phyloP scores from a whole-genome alignment of 2,888 invertebrate species.

The Aleiodes alternator region DNA sequence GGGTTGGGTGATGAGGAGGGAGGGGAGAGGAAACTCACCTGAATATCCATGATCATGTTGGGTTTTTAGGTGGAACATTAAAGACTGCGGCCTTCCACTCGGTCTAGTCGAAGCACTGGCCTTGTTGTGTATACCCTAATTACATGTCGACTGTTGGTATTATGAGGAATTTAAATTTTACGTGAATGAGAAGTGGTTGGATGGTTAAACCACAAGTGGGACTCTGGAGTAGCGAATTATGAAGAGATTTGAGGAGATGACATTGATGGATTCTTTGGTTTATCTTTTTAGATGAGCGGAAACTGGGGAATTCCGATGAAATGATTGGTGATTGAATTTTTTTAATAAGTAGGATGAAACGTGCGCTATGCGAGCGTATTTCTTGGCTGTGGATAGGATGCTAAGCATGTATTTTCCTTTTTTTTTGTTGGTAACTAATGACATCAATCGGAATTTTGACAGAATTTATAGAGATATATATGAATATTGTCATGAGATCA shows the following conservation, averaged over 20 bases:
- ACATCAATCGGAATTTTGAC: too few relatives aligned
- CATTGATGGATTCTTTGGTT: background rate
- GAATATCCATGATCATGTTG: background rate
- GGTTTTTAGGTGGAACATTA: too few relatives aligned
- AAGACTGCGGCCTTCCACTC: background rate
- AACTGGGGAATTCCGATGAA: too few relatives aligned
- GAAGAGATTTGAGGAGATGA: background rate
- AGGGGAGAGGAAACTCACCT: background rate
- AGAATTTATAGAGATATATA: too few relatives aligned
- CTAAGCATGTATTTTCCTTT: too few relatives aligned
- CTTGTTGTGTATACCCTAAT: conserved; percentile 8
- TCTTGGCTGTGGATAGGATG: too few relatives aligned
- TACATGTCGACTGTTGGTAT: background rate
- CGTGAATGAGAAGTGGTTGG: background rate
- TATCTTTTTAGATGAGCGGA: too few relatives aligned
- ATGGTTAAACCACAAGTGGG: background rate
- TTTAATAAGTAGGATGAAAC: too few relatives aligned
- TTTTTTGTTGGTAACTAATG: too few relatives aligned
- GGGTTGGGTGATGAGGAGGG: background rate
- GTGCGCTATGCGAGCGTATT: too few relatives aligned
- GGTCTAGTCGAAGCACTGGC: conserved; percentile 7
- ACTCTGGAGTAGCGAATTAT: background rate
- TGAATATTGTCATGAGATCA: too few relatives aligned
- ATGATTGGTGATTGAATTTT: too few relatives aligned
- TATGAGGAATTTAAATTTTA: background rate